phyloP scores from a whole-genome alignment of 2,888 invertebrate genomes.

The Drosophila siamana region DNA sequence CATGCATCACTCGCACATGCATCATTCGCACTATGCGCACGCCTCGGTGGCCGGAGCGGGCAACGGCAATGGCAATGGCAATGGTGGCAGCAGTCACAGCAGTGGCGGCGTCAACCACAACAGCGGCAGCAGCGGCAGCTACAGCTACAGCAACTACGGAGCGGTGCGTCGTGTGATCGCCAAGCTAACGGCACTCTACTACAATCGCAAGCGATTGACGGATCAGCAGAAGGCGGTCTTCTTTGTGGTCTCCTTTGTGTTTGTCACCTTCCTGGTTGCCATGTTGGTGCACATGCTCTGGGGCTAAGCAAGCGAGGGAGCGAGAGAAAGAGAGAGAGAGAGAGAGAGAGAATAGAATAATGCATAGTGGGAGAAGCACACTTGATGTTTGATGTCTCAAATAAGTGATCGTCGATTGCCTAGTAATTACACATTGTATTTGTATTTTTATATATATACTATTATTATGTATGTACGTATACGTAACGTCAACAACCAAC shows the following conservation, averaged over 20 bases:
- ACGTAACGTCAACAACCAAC: constrained; percentile 43
- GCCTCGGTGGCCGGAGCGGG: constrained; percentile 28
- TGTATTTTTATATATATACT: constrained; percentile 55
- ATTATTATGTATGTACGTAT: constrained; percentile 46
- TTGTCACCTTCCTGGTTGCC: constrained; percentile 84
- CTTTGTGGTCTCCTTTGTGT: constrained; percentile 84
- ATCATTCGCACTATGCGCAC: constrained; percentile 60
- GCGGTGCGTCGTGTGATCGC: constrained; percentile 85
- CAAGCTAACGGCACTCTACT: constrained; percentile 81
- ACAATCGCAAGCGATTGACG: constrained; percentile 83
- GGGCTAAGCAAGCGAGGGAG: constrained; percentile 49
- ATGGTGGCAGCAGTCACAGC: constrained; percentile 7
- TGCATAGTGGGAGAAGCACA: constrained; percentile 18
- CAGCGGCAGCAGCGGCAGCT: constrained; percentile 27
- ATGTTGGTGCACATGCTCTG: constrained; percentile 83
- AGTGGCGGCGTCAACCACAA: constrained; percentile 55
- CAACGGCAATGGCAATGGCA: constrained; percentile 12
- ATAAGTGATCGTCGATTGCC: constrained; percentile 49
- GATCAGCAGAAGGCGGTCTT: constrained; percentile 85
- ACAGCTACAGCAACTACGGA: constrained; percentile 75
- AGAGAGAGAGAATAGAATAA: background rate
- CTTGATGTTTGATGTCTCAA: constrained; percentile 54
- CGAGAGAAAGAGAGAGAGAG: background rate
- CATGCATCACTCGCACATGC: constrained; percentile 72
- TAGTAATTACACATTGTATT: constrained; percentile 53